phyloP scores from a whole-genome alignment of 1,140 invertebrate species.

The Leptestheria dahalacensis region DNA sequence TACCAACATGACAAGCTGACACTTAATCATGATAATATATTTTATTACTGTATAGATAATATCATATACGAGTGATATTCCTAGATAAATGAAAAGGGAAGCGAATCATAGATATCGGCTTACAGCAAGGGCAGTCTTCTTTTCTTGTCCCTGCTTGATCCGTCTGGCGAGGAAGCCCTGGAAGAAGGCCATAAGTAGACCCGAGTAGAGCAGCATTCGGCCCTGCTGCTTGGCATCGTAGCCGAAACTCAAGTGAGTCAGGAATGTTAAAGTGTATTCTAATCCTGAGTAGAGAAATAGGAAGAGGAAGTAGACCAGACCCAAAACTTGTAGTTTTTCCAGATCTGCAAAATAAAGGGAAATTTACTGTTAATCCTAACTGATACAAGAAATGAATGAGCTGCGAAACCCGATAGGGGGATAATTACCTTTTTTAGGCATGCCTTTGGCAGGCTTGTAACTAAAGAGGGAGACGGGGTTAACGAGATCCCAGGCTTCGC shows the following conservation, averaged over 20 bases:
- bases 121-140: slow-evolving; percentile 50
- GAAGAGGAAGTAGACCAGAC: slow-evolving; percentile 83
- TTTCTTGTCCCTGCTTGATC: slow-evolving; percentile 56
- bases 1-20: too few species aligned
- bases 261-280: slow-evolving; percentile 93
- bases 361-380: slow-evolving; percentile 10
- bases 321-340: slow-evolving; percentile 51
- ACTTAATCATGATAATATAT: too few species aligned
- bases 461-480: slow-evolving; percentile 49
- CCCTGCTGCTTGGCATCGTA: slow-evolving; percentile 93
- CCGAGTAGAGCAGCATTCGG: slow-evolving; percentile 91
- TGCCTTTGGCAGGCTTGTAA: slow-evolving; percentile 34
- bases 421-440: slow-evolving; percentile 25
- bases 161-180: slow-evolving; percentile 79
- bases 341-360: slow-evolving; percentile 34
- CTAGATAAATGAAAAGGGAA: slow-evolving; percentile 19
- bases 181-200: slow-evolving; percentile 78
- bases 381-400: slow-evolving; percentile 5
- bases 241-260: slow-evolving; percentile 82
- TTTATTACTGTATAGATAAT: too few species aligned
- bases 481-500: slow-evolving; percentile 55
- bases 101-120: slow-evolving; percentile 19
- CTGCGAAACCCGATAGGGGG: background rate
- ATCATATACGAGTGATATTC: too few species aligned
- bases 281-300: slow-evolving; percentile 92